Conservation (phyloP, 1,140 invertebrate genomes). For the Drosophila pandora region DNA sequence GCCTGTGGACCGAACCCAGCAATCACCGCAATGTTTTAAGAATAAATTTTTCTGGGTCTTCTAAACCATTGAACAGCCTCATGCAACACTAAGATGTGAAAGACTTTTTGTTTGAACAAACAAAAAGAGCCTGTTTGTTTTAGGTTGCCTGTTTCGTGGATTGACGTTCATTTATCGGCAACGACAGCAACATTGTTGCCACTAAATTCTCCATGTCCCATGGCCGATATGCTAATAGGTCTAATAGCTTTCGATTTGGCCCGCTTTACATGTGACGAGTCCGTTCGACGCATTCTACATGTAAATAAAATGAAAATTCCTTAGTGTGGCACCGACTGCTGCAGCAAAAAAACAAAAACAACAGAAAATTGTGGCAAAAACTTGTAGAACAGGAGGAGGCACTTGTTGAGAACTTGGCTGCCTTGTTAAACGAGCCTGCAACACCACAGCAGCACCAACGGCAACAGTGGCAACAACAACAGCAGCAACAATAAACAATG, state of each 20-base stretch:
- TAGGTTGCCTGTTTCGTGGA: constrained; percentile 4
- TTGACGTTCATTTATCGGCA: background rate
- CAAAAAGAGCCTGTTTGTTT: background rate
- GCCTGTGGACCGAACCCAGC: constrained; percentile 33
- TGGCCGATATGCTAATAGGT: constrained; percentile 63
- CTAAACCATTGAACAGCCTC: constrained; percentile 11
- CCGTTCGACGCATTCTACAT: constrained; percentile 67
- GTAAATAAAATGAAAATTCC: constrained; percentile 79
- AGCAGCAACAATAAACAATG: constrained; percentile 77
- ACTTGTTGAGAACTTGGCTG: constrained; percentile 79
- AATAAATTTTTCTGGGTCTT: too few relatives aligned
- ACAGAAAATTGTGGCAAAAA: constrained; percentile 49
- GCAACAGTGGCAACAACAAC: constrained; percentile 22
- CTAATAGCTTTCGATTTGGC: constrained; percentile 72
- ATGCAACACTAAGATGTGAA: constrained; percentile 19
- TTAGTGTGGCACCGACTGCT: constrained; percentile 41
- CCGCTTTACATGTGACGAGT: constrained; percentile 50
- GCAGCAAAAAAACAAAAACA: constrained; percentile 21
- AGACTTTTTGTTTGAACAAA: constrained; percentile 14
- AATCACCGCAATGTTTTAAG: constrained; percentile 4
- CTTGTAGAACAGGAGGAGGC: constrained; percentile 72
- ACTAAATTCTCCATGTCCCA: constrained; percentile 38
- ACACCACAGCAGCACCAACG: constrained; percentile 66
- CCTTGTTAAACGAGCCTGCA: constrained; percentile 82
- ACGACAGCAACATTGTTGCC: constrained; percentile 53